These are phyloP conservation scores for Amblyopsis hoosieri DNA, from an alignment of 2,797 vertebrate species.

Conservation along the genomic window DNA sequence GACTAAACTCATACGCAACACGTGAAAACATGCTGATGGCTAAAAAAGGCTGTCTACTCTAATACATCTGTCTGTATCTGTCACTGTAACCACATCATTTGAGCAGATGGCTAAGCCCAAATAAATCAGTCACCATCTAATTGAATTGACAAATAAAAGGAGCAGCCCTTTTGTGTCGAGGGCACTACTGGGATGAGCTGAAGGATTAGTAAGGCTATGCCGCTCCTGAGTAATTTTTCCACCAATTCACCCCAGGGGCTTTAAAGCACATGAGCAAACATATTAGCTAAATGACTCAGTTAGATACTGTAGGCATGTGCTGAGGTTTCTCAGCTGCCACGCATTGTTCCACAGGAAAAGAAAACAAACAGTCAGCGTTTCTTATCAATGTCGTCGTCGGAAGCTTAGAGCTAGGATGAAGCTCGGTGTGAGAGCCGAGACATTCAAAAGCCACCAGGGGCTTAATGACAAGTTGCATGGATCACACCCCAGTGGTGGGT, in stretches of 20 bases:
- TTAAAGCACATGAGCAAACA: constrained; percentile 25
- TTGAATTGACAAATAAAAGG: constrained; percentile 43
- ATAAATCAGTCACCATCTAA: constrained; percentile 52
- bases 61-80: constrained; percentile 41
- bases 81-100: constrained; percentile 41
- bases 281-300: constrained; percentile 46
- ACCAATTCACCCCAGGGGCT: constrained; percentile 39
- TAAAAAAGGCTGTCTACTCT: constrained; percentile 36
- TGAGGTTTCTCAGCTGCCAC: constrained; percentile 43
- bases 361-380: constrained; percentile 38
- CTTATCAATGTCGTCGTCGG: constrained; percentile 32
- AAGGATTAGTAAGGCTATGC: constrained; percentile 47
- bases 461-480: constrained; percentile 55
- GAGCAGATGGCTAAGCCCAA: constrained; percentile 27
- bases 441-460: constrained; percentile 38
- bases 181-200: constrained; percentile 38
- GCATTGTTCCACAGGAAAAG: constrained; percentile 52
- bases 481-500: constrained; percentile 45
- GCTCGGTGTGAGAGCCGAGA: constrained; percentile 52
- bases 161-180: constrained; percentile 26
- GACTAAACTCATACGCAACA: constrained; percentile 14
- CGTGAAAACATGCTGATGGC: constrained; percentile 21
- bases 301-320: constrained; percentile 27
- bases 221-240: constrained; percentile 37
- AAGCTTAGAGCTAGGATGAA: constrained; percentile 44